Conservation (phyloP, 2,797 vertebrate species). For the Coluber constrictor region DNA sequence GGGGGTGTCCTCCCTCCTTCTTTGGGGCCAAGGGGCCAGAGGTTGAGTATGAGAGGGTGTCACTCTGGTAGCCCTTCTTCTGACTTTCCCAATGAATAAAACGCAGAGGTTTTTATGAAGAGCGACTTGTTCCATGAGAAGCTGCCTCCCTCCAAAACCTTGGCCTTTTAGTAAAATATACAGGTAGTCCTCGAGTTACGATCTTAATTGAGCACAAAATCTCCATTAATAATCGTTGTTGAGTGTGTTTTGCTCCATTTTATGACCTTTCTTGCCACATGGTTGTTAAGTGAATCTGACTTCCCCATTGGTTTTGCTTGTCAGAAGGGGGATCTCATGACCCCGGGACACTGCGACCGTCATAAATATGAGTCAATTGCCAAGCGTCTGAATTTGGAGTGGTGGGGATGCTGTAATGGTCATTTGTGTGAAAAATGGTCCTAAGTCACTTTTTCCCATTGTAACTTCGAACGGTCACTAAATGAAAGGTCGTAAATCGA, state of each 20-base stretch:
- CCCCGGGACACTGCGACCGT: rapidly evolving
- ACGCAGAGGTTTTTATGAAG: not conserved
- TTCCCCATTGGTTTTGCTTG: not conserved
- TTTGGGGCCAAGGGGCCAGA: not conserved
- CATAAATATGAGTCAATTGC: not conserved
- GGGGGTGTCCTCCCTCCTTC: not conserved
- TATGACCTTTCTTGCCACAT: not conserved
- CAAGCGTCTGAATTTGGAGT: not conserved
- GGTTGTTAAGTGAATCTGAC: not conserved
- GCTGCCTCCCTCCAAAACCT: not conserved
- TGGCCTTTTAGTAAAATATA: not conserved
- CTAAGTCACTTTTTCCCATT: not conserved
- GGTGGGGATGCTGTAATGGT: not conserved
- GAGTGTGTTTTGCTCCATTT: not conserved
- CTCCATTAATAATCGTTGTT: not conserved
- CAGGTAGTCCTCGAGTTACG: not conserved
- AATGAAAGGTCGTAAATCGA: not conserved
- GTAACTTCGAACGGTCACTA: not conserved
- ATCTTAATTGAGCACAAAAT: not conserved
- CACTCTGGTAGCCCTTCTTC: no score
- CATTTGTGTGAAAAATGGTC: not conserved
- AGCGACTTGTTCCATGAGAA: rapidly evolving
- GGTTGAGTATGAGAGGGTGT: no score
- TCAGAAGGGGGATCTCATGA: not conserved
- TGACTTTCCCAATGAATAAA: not conserved